phyloP scores from a whole-genome alignment of 1,140 invertebrate species.

The Scaptomyza pallida region DNA sequence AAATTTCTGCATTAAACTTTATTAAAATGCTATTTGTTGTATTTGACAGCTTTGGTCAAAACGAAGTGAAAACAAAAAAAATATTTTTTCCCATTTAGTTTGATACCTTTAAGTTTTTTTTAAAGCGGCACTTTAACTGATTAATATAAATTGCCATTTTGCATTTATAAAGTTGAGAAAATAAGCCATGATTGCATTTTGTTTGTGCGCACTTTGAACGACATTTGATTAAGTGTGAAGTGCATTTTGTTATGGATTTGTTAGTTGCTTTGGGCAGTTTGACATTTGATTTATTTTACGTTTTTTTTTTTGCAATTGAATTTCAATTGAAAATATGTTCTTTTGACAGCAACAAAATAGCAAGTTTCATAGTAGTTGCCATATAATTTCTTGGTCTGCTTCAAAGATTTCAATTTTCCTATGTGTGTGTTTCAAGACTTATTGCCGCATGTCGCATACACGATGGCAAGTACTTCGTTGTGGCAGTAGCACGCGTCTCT shows the following conservation, averaged over 20 bases:
- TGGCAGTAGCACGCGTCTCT: conserved; percentile 62
- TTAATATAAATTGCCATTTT: neutral
- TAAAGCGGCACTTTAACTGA: neutral
- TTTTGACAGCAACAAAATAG: conserved; percentile 10
- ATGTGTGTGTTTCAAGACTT: conserved; percentile 42
- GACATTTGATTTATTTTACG: conserved; percentile 53
- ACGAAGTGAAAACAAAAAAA: too few species aligned
- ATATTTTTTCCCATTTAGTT: too few species aligned
- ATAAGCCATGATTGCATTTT: neutral
- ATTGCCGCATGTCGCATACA: conserved; percentile 40
- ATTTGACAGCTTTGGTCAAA: too few species aligned
- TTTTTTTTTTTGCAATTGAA: conserved; percentile 59
- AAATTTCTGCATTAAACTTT: too few species aligned
- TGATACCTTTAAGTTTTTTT: too few species aligned
- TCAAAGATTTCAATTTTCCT: conserved; percentile 64
- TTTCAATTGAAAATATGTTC: conserved; percentile 40
- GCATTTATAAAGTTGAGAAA: conserved; percentile 5
- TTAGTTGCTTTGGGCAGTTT: conserved; percentile 31
- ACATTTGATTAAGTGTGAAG: conserved; percentile 15
- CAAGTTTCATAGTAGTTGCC: conserved; percentile 7
- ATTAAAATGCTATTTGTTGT: neutral
- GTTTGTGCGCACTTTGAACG: neutral
- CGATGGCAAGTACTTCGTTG: conserved; percentile 40
- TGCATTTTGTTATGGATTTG: conserved; percentile 36
- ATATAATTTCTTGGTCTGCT: conserved; percentile 66